These are phyloP conservation scores for Pangasius djambal DNA, from an alignment of 2,797 vertebrate species.

Conservation along the genomic window DNA sequence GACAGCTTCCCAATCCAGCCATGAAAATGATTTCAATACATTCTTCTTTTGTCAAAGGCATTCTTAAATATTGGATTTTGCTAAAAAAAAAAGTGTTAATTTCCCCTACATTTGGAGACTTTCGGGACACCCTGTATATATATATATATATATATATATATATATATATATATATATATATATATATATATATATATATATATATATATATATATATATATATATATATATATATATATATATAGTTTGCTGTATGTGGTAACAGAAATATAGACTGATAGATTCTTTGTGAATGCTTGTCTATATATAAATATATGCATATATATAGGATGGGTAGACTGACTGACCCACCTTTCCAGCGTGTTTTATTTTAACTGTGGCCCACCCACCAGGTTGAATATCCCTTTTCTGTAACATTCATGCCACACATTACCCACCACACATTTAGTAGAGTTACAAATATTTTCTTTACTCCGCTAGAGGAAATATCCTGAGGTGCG, in stretches of 20 bases:
- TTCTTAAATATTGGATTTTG: too few relatives aligned
- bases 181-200: too few relatives aligned
- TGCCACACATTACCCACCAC: conserved; percentile 65
- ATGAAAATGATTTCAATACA: too few relatives aligned
- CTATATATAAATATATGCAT: conserved; percentile 8
- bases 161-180: not conserved
- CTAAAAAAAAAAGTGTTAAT: too few relatives aligned
- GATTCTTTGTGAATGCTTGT: not conserved
- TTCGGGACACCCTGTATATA: too few relatives aligned
- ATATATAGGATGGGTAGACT: not conserved
- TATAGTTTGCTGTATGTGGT: not conserved
- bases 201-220: not conserved
- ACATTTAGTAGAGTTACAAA: conserved; percentile 62
- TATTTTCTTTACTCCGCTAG: conserved; percentile 64
- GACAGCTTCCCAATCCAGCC: too few relatives aligned
- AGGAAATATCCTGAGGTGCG: conserved; percentile 61
- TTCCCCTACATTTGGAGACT: too few relatives aligned
- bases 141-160: not conserved
- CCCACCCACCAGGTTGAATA: conserved; percentile 29
- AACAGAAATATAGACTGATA: not conserved
- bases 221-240: not conserved
- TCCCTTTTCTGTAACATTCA: conserved; percentile 51
- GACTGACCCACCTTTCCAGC: not conserved
- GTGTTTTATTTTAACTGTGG: conserved; percentile 20
- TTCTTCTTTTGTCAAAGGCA: too few relatives aligned